A percentile compares a stretch with the other conserved stretches of the same genome.
phyloP scores from a whole-genome alignment of 2,113 vertebrate species.

The Hassar affinis region DNA sequence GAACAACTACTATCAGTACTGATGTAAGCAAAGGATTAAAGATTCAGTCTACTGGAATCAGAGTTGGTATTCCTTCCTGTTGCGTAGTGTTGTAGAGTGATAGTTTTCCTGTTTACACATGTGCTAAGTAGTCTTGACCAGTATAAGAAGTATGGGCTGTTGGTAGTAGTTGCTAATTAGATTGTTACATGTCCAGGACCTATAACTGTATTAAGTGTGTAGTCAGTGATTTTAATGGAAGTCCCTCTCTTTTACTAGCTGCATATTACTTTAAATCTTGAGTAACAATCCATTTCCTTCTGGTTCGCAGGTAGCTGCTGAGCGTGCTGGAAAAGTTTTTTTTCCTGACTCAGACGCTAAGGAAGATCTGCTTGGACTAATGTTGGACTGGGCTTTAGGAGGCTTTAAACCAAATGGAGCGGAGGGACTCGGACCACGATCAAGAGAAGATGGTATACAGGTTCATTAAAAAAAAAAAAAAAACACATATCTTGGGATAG shows the following conservation, averaged over 20 bases:
- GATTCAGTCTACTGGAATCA: neutral
- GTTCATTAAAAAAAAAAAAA: neutral
- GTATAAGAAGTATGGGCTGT: neutral
- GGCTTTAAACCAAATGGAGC: constrained; percentile 81
- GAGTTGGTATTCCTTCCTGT: neutral
- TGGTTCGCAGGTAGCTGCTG: constrained; percentile 75
- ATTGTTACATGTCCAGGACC: neutral
- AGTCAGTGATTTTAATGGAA: neutral
- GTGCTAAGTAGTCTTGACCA: neutral
- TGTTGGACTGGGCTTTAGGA: constrained; percentile 86
- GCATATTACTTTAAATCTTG: neutral
- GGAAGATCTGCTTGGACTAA: constrained; percentile 75
- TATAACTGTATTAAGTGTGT: neutral
- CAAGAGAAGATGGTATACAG: constrained; percentile 36
- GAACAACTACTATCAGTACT: neutral
- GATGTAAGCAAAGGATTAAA: neutral
- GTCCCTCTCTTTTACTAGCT: neutral
- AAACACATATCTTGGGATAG: neutral
- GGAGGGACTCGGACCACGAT: constrained; percentile 71
- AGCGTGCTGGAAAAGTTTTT: constrained; percentile 77
- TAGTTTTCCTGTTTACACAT: neutral
- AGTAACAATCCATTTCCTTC: neutral
- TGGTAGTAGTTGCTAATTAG: neutral
- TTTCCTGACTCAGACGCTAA: constrained; percentile 54
- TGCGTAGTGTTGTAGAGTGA: neutral